These are phyloP conservation scores for Protodeltote pygarga DNA, from an alignment of 2,888 invertebrate species.

Conservation along the genomic window DNA sequence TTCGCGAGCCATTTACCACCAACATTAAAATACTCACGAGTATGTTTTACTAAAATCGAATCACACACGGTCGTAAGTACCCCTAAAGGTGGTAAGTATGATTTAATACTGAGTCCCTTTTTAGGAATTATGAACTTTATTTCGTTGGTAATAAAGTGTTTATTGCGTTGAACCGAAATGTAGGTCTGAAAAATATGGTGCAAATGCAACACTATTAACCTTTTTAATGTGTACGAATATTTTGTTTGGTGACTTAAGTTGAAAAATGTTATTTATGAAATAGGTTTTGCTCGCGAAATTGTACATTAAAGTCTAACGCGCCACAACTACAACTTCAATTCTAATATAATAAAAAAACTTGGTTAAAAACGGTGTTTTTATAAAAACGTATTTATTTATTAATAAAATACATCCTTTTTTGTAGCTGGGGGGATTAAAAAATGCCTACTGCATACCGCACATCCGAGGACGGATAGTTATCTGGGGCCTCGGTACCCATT, in stretches of 20 bases:
- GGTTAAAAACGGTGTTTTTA: too few species aligned
- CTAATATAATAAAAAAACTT: neutral
- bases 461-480: too few species aligned
- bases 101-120: conserved; percentile 21
- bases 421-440: too few species aligned
- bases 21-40: conserved; percentile 23
- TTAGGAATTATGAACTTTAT: conserved; percentile 15
- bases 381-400: too few species aligned
- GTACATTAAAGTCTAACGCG: neutral
- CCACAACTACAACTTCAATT: neutral
- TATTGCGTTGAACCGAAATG: conserved; percentile 7
- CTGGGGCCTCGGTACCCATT: too few species aligned
- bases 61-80: conserved; percentile 21
- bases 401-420: too few species aligned
- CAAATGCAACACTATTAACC: conserved; percentile 29
- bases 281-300: too few species aligned
- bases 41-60: conserved; percentile 42
- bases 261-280: conserved; percentile 41
- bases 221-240: conserved; percentile 33
- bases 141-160: neutral
- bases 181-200: conserved; percentile 25
- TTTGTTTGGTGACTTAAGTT: conserved; percentile 32
- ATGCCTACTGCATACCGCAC: too few species aligned
- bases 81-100: conserved; percentile 31
- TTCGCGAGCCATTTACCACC: neutral